Conservation (phyloP, 2,888 invertebrate species). For the Coenonympha glycerion region DNA sequence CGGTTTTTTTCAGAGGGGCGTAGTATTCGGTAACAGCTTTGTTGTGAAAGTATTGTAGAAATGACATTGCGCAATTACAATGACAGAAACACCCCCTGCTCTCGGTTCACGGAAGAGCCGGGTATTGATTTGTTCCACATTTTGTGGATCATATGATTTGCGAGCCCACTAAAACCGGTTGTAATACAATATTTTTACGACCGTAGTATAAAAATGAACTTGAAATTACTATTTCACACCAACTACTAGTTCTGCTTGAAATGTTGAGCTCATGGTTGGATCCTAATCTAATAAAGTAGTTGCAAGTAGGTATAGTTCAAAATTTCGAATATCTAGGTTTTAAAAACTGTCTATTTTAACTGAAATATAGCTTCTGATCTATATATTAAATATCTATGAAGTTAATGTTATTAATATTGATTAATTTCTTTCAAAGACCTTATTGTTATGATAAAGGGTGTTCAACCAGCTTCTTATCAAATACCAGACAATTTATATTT, state of each 20-base stretch:
- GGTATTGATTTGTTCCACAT: constrained; percentile 71
- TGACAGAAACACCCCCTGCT: constrained; percentile 65
- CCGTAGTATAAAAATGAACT: background rate
- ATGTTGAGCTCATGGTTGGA: background rate
- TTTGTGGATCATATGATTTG: constrained; percentile 54
- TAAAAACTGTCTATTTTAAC: no score
- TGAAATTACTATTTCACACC: background rate
- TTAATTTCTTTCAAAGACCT: no score
- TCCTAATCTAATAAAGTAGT: no score
- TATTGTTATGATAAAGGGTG: no score
- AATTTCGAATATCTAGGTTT: no score
- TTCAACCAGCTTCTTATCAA: no score
- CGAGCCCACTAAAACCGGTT: constrained; percentile 24
- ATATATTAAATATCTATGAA: no score
- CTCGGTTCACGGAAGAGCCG: constrained; percentile 44
- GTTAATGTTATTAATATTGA: no score
- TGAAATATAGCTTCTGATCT: no score
- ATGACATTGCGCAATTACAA: constrained; percentile 67
- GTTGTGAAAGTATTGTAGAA: constrained; percentile 32
- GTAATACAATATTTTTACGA: background rate
- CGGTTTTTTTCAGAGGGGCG: constrained; percentile 22
- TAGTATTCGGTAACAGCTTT: constrained; percentile 24
- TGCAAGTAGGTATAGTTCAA: no score
- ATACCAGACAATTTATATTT: no score
- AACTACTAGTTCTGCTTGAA: background rate